A percentile compares a stretch with the other conserved stretches of the same genome.
phyloP scores from a whole-genome alignment of 2,888 invertebrate genomes.

The Nyleta sp. region DNA sequence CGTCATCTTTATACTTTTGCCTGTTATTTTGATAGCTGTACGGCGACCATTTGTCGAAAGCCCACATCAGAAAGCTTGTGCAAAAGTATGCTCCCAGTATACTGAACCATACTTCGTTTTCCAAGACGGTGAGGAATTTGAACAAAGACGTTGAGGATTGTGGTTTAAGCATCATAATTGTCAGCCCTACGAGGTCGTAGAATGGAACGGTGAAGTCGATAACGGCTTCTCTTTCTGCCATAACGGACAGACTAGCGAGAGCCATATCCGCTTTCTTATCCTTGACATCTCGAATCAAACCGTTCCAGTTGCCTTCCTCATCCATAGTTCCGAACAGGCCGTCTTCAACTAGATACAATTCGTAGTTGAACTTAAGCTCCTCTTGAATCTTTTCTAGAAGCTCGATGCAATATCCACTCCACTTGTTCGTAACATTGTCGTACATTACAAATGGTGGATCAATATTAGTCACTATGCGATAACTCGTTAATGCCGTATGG shows the following conservation, averaged over 20 bases:
- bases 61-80: constrained; percentile 96
- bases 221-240: constrained; percentile 98
- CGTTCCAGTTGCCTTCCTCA: constrained; percentile 93
- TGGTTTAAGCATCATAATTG: constrained; percentile 97
- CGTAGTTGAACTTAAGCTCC: constrained; percentile 95
- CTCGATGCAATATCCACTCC: constrained; percentile 96
- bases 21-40: constrained; percentile 98
- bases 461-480: constrained; percentile 93
- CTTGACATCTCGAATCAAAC: constrained; percentile 91
- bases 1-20: constrained; percentile 95
- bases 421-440: constrained; percentile 84
- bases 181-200: constrained; percentile 98
- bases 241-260: constrained; percentile 96
- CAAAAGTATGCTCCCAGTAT: constrained; percentile 97
- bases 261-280: constrained; percentile 97
- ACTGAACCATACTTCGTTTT: constrained; percentile 98
- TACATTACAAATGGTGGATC: constrained; percentile 93
- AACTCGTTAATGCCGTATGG: constrained; percentile 92
- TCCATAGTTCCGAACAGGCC: constrained; percentile 95
- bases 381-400: constrained; percentile 93
- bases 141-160: constrained; percentile 95
- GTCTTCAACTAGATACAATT: constrained; percentile 91
- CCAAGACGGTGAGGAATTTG: constrained; percentile 97
- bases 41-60: constrained; percentile 98
- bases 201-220: constrained; percentile 99